Percentiles rank a stretch among this genome's conserved stretches.
Evolutionary conservation across 2,113 vertebrate genomes (phyloP).

Genomic region (Colius striatus): DNA sequence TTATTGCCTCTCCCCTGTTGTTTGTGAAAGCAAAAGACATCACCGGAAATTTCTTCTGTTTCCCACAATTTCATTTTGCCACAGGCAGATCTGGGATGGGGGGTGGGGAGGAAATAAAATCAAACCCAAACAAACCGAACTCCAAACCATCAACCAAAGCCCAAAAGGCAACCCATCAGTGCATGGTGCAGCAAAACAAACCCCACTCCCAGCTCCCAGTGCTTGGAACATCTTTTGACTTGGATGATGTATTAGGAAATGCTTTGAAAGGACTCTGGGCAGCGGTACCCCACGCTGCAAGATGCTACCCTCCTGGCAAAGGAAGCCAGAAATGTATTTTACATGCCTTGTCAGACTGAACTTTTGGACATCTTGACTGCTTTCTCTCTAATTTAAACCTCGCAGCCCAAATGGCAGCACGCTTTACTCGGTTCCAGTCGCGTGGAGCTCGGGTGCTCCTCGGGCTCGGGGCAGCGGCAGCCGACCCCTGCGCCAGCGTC

Average conservation of each 20-base stretch:
- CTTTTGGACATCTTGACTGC: slow-evolving; percentile 77
- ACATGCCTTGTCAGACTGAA: slow-evolving; percentile 79
- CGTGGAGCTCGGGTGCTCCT: slow-evolving; percentile 75
- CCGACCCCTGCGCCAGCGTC: slow-evolving; percentile 13
- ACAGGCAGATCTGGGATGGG: too few relatives aligned
- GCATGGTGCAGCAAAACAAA: fast-evolving
- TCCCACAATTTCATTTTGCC: not conserved
- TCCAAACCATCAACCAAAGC: not conserved
- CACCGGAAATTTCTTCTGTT: not conserved
- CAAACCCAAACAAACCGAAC: not conserved
- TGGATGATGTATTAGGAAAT: not conserved
- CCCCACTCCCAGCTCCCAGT: fast-evolving
- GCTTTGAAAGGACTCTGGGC: slow-evolving; percentile 6
- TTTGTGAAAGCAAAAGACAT: not conserved
- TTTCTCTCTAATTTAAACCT: slow-evolving; percentile 71
- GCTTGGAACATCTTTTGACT: not conserved
- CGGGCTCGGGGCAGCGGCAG: slow-evolving; percentile 58
- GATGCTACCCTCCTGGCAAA: slow-evolving; percentile 62
- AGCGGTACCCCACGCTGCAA: not conserved
- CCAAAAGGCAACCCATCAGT: not conserved
- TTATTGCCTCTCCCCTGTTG: not conserved
- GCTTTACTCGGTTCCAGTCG: slow-evolving; percentile 77
- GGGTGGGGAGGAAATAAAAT: not conserved
- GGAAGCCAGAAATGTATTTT: slow-evolving; percentile 76
- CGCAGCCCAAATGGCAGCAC: slow-evolving; percentile 80